Evolutionary conservation across 1,140 invertebrate species (phyloP), one percentile per base, ranked within the genome.

Genomic region (Papilio xuthus): DNA sequence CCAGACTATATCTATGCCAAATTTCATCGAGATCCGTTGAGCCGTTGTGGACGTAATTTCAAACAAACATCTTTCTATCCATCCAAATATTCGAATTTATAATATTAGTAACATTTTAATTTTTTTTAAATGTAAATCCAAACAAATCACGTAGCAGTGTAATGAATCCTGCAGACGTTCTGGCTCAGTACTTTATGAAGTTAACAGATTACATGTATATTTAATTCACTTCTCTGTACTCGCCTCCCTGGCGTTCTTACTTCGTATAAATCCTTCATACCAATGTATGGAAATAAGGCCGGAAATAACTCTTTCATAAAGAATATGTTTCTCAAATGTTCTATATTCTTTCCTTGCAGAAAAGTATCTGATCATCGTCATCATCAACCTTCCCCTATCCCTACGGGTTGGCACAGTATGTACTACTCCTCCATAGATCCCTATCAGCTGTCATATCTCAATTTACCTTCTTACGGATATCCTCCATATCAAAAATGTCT

Each of bases 181-280:
- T 83, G 78, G 79, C 78, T 83, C 80, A 81, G 77, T 67, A 6
- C 23, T 78, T 79, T 86, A 86, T 83, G 82, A 86, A 85, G 85
- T 84, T 82, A 84, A 84, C 82, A 86, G 80, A 88, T 87, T 87
- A 83, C 84, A 87, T 86, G 83, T 86, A 85, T 88, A 85, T 88
- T 86, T 88, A 88, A 85, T 86, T 85, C 80, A 26, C 77, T 79
- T 74, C 60, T 50, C 50, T 60, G 78, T 79, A 79, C 79, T 80
- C 80, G 60, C 53, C 77, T 28, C 71, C 26, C 26, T 50, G 13
- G 75, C 67, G 80, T 83, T 79, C 82, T 78, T 83, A 32, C 26
- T 28, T 80, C 78, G 75, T 79, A 81, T 82, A 82, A 81, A 87
- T 84, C 80, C 81, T 80, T 85, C 81, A 86, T 84, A 83, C 37